These are phyloP conservation scores for Styela clava DNA, from an alignment of 23 tunicate genomes.

Conservation along the genomic window DNA sequence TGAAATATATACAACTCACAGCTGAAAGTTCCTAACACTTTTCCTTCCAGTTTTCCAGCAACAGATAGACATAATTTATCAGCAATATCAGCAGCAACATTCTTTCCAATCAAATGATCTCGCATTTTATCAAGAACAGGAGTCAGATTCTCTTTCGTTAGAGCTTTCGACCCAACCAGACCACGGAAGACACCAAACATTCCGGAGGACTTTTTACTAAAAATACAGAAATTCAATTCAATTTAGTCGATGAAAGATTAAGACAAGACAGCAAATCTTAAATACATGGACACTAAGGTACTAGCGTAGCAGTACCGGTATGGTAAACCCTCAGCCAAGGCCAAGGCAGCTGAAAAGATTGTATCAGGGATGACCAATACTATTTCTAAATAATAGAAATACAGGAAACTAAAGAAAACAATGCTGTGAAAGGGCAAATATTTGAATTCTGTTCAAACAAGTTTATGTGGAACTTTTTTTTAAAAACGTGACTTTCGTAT, in stretches of 20 bases:
- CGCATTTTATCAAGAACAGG: slow-evolving; percentile 85
- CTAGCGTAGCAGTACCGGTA: too few relatives aligned
- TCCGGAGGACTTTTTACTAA: slow-evolving; percentile 34
- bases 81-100: slow-evolving; percentile 98
- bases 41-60: slow-evolving; percentile 81
- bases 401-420: too few relatives aligned
- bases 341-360: too few relatives aligned
- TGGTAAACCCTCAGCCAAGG: too few relatives aligned
- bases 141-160: slow-evolving; percentile 79
- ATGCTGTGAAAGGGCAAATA: too few relatives aligned
- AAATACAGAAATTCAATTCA: background rate
- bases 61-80: slow-evolving; percentile 92
- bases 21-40: slow-evolving; percentile 88
- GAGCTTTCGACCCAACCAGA: slow-evolving; percentile 86
- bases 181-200: slow-evolving; percentile 85
- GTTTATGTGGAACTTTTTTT: background rate
- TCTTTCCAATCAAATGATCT: slow-evolving; percentile 93
- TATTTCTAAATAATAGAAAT: too few relatives aligned
- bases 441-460: background rate
- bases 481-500: background rate
- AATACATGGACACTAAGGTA: too few relatives aligned
- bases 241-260: background rate
- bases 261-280: too few relatives aligned
- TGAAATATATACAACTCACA: too few relatives aligned
- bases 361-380: too few relatives aligned